Percentiles rank a stretch among this genome's conserved stretches.
Evolutionary conservation across 2,113 vertebrate genomes (phyloP).

Genomic region (Rissa tridactyla): DNA sequence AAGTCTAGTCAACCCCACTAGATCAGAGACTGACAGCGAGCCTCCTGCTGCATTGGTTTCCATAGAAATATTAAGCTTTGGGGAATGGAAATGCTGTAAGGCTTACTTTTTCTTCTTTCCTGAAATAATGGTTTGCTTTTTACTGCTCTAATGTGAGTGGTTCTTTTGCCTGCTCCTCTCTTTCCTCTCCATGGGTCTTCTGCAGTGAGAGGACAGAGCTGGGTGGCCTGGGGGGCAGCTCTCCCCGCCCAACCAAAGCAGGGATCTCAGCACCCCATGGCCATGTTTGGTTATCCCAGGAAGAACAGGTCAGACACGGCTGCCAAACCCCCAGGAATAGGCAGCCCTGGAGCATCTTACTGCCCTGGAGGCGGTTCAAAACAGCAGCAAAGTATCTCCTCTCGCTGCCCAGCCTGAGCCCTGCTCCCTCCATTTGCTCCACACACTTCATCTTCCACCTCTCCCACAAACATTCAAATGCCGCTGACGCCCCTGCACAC

Average conservation of each 20-base stretch:
- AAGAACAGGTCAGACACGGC: not conserved
- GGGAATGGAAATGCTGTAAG: slow-evolving; percentile 26
- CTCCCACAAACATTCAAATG: not conserved
- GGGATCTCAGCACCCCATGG: not conserved
- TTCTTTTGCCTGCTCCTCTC: not conserved
- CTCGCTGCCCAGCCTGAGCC: not conserved
- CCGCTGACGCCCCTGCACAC: rapidly evolving
- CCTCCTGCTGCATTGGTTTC: slow-evolving; percentile 38
- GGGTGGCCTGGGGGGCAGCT: not conserved
- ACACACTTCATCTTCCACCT: not conserved
- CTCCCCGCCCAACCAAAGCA: rapidly evolving
- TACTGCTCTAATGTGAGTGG: not conserved
- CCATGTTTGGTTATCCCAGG: rapidly evolving
- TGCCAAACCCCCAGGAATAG: not conserved
- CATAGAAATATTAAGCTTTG: slow-evolving; percentile 55
- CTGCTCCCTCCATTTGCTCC: not conserved
- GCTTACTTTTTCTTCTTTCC: not conserved
- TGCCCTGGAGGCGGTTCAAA: not conserved
- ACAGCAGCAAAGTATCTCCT: not conserved
- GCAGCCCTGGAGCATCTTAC: not conserved
- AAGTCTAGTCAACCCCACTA: slow-evolving; percentile 7
- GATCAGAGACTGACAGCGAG: slow-evolving; percentile 39
- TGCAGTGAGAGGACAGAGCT: not conserved
- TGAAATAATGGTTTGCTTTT: slow-evolving; percentile 28
- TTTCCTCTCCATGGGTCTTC: not conserved